These are phyloP conservation scores for Python bivittatus DNA, from an alignment of 2,113 vertebrate species.

Conservation along the genomic window DNA sequence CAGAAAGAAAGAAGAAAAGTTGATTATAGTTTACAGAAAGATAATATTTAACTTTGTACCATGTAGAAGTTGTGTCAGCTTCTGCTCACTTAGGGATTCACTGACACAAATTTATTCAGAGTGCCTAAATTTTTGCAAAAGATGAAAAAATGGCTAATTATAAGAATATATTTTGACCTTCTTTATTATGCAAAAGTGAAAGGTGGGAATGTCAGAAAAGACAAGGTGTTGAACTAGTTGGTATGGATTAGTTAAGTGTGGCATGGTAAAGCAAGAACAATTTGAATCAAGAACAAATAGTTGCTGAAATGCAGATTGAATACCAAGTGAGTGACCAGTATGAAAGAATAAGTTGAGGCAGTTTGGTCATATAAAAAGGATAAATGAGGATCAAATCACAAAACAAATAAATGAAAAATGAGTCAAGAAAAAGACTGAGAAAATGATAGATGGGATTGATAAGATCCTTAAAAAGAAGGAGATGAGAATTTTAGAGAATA, in stretches of 20 bases:
- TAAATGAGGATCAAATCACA: background rate
- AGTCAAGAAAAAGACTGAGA: background rate
- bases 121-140: background rate
- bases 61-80: background rate
- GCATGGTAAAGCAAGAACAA: background rate
- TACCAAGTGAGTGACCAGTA: background rate
- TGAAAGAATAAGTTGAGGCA: background rate
- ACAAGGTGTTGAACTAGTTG: background rate
- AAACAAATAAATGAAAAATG: background rate
- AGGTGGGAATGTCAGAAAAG: background rate
- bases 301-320: background rate
- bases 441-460: no score
- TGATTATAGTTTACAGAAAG: background rate
- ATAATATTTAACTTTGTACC: background rate
- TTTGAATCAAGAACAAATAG: background rate
- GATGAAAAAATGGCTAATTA: background rate
- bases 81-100: background rate
- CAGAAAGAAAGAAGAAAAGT: background rate
- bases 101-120: background rate
- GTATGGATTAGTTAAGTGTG: background rate
- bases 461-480: background rate
- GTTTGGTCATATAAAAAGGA: background rate
- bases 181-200: background rate
- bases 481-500: background rate
- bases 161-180: background rate